Percentiles rank a stretch among this genome's conserved stretches.
These are phyloP conservation scores for Hoplodrina ambigua DNA, from an alignment of 2,888 invertebrate species.

Conservation along the genomic window DNA sequence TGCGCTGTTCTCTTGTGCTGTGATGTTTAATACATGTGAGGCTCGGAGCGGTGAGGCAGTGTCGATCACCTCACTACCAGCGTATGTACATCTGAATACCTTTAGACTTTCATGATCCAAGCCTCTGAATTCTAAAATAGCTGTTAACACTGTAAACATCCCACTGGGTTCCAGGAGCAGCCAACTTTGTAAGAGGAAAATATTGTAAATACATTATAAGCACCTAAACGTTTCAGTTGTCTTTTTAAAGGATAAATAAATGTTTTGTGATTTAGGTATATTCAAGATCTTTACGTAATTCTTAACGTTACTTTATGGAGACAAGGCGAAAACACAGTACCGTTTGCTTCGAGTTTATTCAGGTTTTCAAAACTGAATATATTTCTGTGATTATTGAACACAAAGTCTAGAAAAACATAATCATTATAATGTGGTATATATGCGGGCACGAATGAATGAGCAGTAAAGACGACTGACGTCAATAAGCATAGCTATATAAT, in stretches of 20 bases:
- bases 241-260: background rate
- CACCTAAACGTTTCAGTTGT: background rate
- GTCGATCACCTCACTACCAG: constrained; percentile 81
- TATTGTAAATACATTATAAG: constrained; percentile 14
- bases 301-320: background rate
- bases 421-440: constrained; percentile 21
- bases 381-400: background rate
- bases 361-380: background rate
- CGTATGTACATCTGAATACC: constrained; percentile 61
- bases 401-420: background rate
- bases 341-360: background rate
- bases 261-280: background rate
- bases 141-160: constrained; percentile 52
- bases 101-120: constrained; percentile 62
- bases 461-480: constrained; percentile 55
- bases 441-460: constrained; percentile 45
- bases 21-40: constrained; percentile 84
- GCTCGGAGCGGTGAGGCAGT: constrained; percentile 73
- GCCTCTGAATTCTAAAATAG: constrained; percentile 54
- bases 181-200: constrained; percentile 30
- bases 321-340: constrained; percentile 1
- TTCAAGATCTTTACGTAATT: constrained; percentile 4
- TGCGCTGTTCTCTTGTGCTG: constrained; percentile 76
- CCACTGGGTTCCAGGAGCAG: constrained; percentile 38
- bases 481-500: constrained; percentile 38